phyloP scores from a whole-genome alignment of 92 coral and sea anemone species.

The Porites cylindrica region DNA sequence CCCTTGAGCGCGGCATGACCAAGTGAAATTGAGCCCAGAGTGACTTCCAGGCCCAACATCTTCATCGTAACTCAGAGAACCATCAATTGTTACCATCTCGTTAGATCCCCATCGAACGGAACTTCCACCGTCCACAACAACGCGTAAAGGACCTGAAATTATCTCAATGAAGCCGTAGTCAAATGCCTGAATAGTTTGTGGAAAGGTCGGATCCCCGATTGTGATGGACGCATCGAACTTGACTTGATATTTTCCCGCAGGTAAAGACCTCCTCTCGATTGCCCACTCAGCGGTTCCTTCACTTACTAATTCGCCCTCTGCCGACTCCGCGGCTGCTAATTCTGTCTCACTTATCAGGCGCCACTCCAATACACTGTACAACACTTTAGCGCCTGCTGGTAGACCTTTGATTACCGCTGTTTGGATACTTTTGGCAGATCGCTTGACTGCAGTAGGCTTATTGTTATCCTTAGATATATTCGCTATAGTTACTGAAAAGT shows the following conservation, averaged over 20 bases:
- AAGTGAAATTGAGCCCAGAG: conserved; percentile 38
- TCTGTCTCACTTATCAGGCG: conserved; percentile 4
- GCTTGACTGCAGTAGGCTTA: neutral
- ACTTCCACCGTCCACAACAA: conserved; percentile 54
- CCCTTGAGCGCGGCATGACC: conserved; percentile 35
- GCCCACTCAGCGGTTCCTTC: conserved; percentile 22
- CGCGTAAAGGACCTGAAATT: conserved; percentile 38
- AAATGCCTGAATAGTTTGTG: neutral
- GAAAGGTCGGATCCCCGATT: neutral
- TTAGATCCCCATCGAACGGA: conserved; percentile 4
- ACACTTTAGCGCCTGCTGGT: neutral
- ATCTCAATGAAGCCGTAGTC: conserved; percentile 62
- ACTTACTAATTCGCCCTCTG: neutral
- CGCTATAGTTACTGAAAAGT: neutral
- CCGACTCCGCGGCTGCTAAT: conserved; percentile 1
- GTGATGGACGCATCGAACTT: neutral
- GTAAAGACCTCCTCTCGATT: conserved; percentile 7
- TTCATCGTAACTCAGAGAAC: conserved; percentile 43
- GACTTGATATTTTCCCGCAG: conserved; percentile 3
- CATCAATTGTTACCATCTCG: conserved; percentile 40
- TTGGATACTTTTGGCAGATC: conserved; percentile 3
- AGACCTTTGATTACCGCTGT: neutral
- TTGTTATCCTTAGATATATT: conserved; percentile 18
- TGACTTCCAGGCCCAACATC: conserved; percentile 39
- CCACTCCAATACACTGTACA: conserved; percentile 14